These are phyloP conservation scores for Planococcus citri DNA, from an alignment of 1,140 invertebrate genomes.

Conservation along the genomic window DNA sequence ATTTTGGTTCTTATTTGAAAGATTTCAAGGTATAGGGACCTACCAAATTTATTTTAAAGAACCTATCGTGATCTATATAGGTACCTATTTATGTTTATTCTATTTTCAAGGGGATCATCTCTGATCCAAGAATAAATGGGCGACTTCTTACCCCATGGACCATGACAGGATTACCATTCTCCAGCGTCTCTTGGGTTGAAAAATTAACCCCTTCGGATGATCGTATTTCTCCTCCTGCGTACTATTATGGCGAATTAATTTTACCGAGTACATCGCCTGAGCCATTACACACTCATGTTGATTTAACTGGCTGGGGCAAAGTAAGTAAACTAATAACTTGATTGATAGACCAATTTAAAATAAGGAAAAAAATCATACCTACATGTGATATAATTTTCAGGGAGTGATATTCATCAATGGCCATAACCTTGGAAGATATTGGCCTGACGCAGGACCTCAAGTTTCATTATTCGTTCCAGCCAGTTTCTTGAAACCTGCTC, in stretches of 20 bases:
- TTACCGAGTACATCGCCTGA: not conserved
- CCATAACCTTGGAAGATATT: conserved; percentile 62
- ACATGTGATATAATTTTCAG: conserved; percentile 30
- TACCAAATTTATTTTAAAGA: not conserved
- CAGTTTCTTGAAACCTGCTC: conserved; percentile 21
- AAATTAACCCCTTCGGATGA: not conserved
- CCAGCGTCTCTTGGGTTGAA: conserved; percentile 22
- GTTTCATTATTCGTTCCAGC: conserved; percentile 58
- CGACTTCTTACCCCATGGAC: conserved; percentile 22
- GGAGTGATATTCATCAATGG: conserved; percentile 60
- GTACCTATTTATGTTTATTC: not conserved
- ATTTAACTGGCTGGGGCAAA: conserved; percentile 22
- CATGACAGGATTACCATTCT: conserved; percentile 21
- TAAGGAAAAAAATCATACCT: not conserved
- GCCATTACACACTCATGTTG: conserved; percentile 6
- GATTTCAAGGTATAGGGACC: conserved; percentile 51
- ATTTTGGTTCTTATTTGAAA: conserved; percentile 49
- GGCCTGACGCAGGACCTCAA: conserved; percentile 61
- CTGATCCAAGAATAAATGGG: not conserved
- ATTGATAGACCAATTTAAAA: too few relatives aligned
- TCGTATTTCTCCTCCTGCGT: conserved; percentile 16
- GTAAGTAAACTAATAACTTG: too few relatives aligned
- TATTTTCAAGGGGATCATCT: conserved; percentile 21
- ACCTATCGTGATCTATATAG: not conserved
- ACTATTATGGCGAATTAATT: conserved; percentile 17